A percentile compares a stretch with the other conserved stretches of the same genome.
phyloP scores from a whole-genome alignment of 2,113 vertebrate genomes.

The Cisticola juncidis region DNA sequence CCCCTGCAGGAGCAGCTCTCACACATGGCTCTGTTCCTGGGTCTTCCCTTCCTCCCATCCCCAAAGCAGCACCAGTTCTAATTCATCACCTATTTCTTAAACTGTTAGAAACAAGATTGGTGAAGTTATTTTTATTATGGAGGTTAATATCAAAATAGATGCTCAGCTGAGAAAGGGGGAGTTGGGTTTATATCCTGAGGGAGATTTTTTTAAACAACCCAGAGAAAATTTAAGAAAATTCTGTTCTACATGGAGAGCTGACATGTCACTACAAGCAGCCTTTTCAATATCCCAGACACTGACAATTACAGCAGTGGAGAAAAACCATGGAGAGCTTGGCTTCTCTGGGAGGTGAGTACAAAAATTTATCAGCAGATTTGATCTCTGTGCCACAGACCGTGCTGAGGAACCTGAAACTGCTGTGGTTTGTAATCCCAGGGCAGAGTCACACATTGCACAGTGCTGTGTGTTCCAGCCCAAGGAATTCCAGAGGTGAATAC shows the following conservation, averaged over 20 bases:
- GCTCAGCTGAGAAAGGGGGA: not conserved
- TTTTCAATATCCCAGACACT: not conserved
- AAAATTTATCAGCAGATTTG: not conserved
- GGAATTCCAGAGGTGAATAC: not conserved
- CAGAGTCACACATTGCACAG: not conserved
- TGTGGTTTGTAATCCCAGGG: not conserved
- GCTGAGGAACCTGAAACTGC: not conserved
- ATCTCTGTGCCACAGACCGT: not conserved
- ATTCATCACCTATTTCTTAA: not conserved
- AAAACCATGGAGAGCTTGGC: not conserved
- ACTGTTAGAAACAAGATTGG: not conserved
- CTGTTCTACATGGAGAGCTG: not conserved
- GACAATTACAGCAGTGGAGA: not conserved
- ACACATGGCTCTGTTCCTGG: not conserved
- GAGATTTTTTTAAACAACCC: not conserved
- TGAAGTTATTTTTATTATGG: not conserved
- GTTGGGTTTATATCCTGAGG: not conserved
- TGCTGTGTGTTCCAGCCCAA: not conserved
- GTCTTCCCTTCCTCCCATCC: not conserved
- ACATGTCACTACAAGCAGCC: not conserved
- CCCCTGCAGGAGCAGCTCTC: not conserved
- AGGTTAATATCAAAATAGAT: not conserved
- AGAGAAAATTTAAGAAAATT: not conserved
- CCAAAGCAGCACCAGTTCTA: not conserved
- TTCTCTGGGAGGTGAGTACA: not conserved